Conservation (phyloP, 1,140 invertebrate species). For the Hormaphis cornu region DNA sequence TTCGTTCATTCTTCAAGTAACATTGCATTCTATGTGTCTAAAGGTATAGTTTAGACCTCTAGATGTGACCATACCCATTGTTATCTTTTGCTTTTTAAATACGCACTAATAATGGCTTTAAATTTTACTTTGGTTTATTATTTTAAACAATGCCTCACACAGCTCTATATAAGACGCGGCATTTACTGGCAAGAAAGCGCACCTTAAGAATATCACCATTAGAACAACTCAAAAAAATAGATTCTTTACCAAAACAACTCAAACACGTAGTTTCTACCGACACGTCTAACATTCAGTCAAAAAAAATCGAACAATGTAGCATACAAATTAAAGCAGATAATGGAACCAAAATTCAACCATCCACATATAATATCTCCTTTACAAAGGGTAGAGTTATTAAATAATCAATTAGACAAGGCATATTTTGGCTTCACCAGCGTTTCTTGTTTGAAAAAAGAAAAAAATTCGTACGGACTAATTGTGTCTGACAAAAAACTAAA, state of each 20-base stretch:
- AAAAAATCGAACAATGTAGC: neutral
- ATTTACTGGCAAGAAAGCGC: no score
- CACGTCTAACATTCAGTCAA: neutral
- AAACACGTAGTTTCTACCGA: neutral
- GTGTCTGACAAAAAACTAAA: slow-evolving; percentile 34
- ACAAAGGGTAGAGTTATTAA: neutral
- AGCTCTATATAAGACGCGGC: no score
- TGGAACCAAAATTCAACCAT: neutral
- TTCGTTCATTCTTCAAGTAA: no score
- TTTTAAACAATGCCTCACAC: no score
- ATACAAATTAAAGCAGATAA: neutral
- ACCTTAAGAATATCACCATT: no score
- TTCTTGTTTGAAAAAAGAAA: neutral
- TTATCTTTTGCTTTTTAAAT: no score
- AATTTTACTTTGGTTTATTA: no score
- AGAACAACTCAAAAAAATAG: no score
- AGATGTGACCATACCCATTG: no score
- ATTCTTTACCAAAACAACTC: neutral
- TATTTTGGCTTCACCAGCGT: neutral
- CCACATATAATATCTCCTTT: neutral
- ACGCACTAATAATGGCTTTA: no score
- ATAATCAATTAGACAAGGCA: neutral
- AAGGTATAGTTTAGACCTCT: no score
- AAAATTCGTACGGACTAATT: neutral
- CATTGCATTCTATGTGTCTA: no score